Base-by-base conservation (phyloP, 2,888 invertebrate genomes). In the Lepidonotus clava region DNA sequence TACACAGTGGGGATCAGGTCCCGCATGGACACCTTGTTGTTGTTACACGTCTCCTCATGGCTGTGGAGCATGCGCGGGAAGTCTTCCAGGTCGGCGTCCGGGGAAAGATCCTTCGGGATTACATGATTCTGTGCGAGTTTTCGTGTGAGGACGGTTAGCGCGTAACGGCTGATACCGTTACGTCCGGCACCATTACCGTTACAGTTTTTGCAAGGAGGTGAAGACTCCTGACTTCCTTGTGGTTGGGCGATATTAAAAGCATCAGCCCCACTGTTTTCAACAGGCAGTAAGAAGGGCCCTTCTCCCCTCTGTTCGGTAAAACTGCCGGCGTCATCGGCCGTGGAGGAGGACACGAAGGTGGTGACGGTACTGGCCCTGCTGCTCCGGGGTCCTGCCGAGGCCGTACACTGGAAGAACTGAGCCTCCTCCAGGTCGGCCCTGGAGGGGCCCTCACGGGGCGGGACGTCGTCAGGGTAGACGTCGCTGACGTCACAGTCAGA, bases 111-210 rank as follows among this genome's bases (percentile, higher is more conserved):
- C 1, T 53, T 71, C n/a, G 67, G 67, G 34, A 85, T 71, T 36
- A 85, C 67, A 51, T 85, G 85, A 41, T 85, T 85, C 32, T 85
- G 85, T 24, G 85, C 85, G 40, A 85, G 51, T 51, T 85, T 67
- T 14, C 85, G 40, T 46, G 66, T 41, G 1, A 85, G 61, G 4
- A 85, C 85, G 24, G 67, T 85, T 40, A 66, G 46, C 8, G 85
- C 85, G 34, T 85, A 85, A 11, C 41, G 61, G 32, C 85, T 85
- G 34, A 85, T 71, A 4, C 85, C 85, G 67, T 85, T 85, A 14
- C 40, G n/a, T 24, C 83, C 83, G 8, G 21, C 34, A 28, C 5
- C 28, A 36, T 8, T 76, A 5, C 38, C 76, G 24, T 28, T 41
- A 46, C 80, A 80, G 80, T 40, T 80, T 28, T 46, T 80, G 46